A percentile compares a stretch with the other conserved stretches of the same genome.
These are phyloP conservation scores for Chamaea fasciata DNA, from an alignment of 2,113 vertebrate genomes.

Conservation along the genomic window DNA sequence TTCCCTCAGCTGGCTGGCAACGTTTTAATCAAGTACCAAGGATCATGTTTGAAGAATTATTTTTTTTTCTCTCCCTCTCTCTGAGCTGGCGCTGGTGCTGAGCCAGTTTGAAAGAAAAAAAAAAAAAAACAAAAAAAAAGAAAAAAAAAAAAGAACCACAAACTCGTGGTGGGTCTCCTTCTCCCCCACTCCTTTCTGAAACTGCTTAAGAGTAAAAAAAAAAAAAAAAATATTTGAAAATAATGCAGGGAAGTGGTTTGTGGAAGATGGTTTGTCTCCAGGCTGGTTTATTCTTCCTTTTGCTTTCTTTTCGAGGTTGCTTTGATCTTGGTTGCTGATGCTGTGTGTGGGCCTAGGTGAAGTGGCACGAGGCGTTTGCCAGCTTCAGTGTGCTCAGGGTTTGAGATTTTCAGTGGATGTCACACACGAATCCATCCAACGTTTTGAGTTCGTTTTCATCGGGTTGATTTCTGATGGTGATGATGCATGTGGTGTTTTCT, in stretches of 20 bases:
- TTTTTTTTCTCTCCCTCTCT: constrained; percentile 44
- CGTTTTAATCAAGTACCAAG: constrained; percentile 61
- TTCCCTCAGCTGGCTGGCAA: constrained; percentile 68
- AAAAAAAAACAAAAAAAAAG: neutral
- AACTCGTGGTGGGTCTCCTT: neutral
- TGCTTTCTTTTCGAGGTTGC: constrained; percentile 46
- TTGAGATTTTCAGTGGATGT: neutral
- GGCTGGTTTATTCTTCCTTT: constrained; percentile 40
- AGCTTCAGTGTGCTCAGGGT: constrained; percentile 4
- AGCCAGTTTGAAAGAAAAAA: neutral
- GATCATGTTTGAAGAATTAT: constrained; percentile 43
- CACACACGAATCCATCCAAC: neutral
- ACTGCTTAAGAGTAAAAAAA: constrained; percentile 47
- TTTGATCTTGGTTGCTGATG: constrained; percentile 51
- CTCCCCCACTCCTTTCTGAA: neutral
- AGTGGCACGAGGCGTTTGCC: neutral
- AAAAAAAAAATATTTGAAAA: constrained; percentile 40
- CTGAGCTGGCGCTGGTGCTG: constrained; percentile 46
- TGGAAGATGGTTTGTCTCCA: constrained; percentile 56
- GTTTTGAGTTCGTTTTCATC: neutral
- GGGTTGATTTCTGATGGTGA: constrained; percentile 30
- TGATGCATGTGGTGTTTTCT: constrained; percentile 13
- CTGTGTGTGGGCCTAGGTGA: neutral
- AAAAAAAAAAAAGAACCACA: neutral
- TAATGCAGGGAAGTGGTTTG: constrained; percentile 70